phyloP scores from a whole-genome alignment of 2,888 invertebrate species.

The Cryptus viduatorius region DNA sequence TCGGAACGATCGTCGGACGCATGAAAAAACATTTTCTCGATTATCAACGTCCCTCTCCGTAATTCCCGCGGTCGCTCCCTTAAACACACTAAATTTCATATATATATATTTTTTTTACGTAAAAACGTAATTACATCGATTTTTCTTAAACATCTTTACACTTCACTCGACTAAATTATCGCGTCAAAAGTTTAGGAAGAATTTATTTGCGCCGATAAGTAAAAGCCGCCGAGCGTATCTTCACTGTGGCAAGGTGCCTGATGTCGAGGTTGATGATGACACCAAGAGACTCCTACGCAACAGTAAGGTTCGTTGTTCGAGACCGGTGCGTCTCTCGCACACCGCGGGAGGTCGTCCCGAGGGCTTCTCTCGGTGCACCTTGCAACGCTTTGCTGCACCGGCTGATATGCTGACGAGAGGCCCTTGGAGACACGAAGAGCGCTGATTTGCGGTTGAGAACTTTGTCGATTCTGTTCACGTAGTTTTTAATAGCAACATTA shows the following conservation, averaged over 20 bases:
- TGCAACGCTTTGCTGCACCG: slow-evolving; percentile 57
- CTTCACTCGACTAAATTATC: background rate
- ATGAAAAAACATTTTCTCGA: slow-evolving; percentile 46
- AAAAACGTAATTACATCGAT: background rate
- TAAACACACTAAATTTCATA: background rate
- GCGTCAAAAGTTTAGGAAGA: slow-evolving; percentile 37
- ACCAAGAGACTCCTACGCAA: slow-evolving; percentile 64
- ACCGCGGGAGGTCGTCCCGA: slow-evolving; percentile 62
- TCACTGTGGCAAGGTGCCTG: slow-evolving; percentile 17
- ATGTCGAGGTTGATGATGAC: slow-evolving; percentile 57
- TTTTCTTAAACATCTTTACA: background rate
- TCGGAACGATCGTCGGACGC: slow-evolving; percentile 13
- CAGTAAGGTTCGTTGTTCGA: slow-evolving; percentile 34
- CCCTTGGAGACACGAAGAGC: slow-evolving; percentile 48
- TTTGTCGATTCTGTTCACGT: slow-evolving; percentile 15
- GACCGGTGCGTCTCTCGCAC: slow-evolving; percentile 55
- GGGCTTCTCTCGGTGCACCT: slow-evolving; percentile 60
- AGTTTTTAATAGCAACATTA: background rate
- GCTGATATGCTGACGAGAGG: slow-evolving; percentile 57
- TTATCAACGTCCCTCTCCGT: background rate
- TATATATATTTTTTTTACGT: background rate
- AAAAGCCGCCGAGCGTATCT: background rate
- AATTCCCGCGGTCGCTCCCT: background rate
- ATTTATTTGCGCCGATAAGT: slow-evolving; percentile 29
- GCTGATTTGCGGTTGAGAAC: slow-evolving; percentile 33